These are phyloP conservation scores for Heterodera filipjevi DNA, from an alignment of 2,888 invertebrate species.

Conservation along the genomic window DNA sequence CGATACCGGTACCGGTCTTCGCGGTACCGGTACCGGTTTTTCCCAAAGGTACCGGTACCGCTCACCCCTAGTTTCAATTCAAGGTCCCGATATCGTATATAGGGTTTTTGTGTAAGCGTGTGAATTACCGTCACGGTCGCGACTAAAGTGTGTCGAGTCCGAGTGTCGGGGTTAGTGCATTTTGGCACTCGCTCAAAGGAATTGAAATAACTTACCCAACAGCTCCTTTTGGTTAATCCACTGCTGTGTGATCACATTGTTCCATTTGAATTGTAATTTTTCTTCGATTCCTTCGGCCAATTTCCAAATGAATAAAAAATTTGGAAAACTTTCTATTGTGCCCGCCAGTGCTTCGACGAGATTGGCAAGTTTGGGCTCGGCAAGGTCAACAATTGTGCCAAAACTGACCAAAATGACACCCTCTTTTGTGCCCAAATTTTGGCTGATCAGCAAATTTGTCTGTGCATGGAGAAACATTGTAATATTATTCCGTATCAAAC, in stretches of 20 bases:
- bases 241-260: not conserved
- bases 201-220: not conserved
- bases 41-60: no score
- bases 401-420: constrained; percentile 15
- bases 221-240: constrained; percentile 1
- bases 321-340: not conserved
- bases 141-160: no score
- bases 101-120: no score
- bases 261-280: not conserved
- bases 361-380: not conserved
- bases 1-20: no score
- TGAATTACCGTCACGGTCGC: no score
- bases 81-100: no score
- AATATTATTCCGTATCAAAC: no score
- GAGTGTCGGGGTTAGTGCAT: no score
- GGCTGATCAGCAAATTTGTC: not conserved
- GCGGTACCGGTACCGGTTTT: no score
- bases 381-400: not conserved
- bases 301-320: constrained; percentile 6
- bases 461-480: not conserved
- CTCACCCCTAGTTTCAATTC: no score
- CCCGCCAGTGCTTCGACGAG: not conserved
- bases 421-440: not conserved
- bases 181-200: not conserved
- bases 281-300: not conserved